Conservation (phyloP, 2,888 invertebrate genomes). For the Limnephilus auricula region DNA sequence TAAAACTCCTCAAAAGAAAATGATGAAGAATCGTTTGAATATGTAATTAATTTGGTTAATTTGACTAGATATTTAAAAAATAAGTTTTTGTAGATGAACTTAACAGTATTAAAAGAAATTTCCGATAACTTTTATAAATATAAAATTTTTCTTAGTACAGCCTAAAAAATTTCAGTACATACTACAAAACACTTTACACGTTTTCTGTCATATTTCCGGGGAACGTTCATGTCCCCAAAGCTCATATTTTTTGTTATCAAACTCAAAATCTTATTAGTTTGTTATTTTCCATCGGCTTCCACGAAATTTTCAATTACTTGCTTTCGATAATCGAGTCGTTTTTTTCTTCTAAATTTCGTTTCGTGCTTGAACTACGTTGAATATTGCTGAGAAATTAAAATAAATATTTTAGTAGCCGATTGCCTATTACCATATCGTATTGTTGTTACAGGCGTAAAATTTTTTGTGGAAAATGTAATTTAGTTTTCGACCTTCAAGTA, state of each 20-base stretch:
- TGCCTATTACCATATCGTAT: conserved; percentile 29
- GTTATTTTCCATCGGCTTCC: not conserved
- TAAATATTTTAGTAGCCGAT: conserved; percentile 37
- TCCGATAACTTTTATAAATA: no score
- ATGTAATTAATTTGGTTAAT: no score
- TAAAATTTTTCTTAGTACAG: not conserved
- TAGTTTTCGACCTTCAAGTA: no score
- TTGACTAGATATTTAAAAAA: no score
- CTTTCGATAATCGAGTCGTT: conserved; percentile 38
- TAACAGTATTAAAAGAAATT: no score
- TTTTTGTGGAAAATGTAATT: no score
- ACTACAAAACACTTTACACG: not conserved
- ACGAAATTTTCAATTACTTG: conserved; percentile 26
- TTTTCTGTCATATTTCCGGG: not conserved
- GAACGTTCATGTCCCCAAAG: not conserved
- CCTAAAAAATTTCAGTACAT: not conserved
- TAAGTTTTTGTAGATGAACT: no score
- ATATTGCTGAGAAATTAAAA: conserved; percentile 5
- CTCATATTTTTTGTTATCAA: conserved; percentile 18
- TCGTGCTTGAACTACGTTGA: conserved; percentile 19
- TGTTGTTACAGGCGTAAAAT: conserved; percentile 20
- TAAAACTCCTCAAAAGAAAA: no score
- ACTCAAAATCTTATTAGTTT: conserved; percentile 30
- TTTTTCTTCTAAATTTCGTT: not conserved
- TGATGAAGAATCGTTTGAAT: no score